Percentiles rank a stretch among this genome's conserved stretches.
Evolutionary conservation across 53 echinoderm and acorn worm species (phyloP).

Genomic region (Patiria pectinifera): DNA sequence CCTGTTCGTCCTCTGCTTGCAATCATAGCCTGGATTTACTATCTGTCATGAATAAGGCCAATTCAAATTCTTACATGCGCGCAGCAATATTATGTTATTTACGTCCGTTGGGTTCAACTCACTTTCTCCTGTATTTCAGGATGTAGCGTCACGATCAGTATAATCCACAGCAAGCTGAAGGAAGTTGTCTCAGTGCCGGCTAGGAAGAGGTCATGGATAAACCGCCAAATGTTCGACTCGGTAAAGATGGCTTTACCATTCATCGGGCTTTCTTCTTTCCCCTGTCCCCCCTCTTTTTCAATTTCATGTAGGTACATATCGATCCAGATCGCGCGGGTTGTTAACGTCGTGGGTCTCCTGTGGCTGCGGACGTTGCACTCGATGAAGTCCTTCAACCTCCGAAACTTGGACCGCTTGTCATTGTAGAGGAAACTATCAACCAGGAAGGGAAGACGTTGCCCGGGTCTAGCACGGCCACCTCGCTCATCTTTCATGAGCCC

Average conservation of each 20-base stretch:
- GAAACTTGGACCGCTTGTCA: neutral
- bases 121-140: constrained; percentile 7
- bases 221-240: neutral
- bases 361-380: neutral
- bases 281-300: neutral
- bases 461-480: neutral
- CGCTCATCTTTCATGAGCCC: neutral
- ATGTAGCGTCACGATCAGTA: neutral
- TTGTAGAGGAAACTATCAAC: neutral
- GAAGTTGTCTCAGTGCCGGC: neutral
- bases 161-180: neutral
- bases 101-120: too few species aligned
- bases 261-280: neutral
- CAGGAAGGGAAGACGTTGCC: constrained; percentile 8
- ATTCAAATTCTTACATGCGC: too few species aligned
- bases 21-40: too few species aligned
- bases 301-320: neutral
- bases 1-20: too few species aligned
- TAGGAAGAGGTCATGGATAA: constrained; percentile 2
- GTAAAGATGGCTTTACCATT: neutral
- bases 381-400: neutral
- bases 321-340: constrained; percentile 10
- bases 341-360: neutral
- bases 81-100: too few species aligned
- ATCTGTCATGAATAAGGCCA: too few species aligned